A percentile compares a stretch with the other conserved stretches of the same genome.
phyloP scores from a whole-genome alignment of 2,797 vertebrate species.

The Chrysolophus pictus region DNA sequence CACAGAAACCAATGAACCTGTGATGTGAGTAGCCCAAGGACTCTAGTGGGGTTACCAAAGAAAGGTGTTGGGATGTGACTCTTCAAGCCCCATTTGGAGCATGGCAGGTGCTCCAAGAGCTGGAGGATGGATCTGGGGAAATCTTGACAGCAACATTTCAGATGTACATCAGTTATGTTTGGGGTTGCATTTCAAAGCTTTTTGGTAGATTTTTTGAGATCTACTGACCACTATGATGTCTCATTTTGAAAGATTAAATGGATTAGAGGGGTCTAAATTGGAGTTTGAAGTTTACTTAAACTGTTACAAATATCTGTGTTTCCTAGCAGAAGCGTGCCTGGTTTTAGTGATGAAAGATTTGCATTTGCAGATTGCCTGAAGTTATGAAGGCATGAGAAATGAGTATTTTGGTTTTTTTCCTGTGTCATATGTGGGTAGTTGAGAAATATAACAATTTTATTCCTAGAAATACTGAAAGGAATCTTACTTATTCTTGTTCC shows the following conservation, averaged over 20 bases:
- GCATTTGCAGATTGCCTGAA: not conserved
- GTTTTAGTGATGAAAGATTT: not conserved
- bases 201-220: not conserved
- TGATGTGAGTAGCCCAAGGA: not conserved
- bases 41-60: not conserved
- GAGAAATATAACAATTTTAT: not conserved
- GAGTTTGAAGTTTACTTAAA: not conserved
- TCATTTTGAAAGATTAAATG: not conserved
- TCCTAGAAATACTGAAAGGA: not conserved
- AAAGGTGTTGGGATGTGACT: not conserved
- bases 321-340: not conserved
- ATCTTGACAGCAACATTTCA: not conserved
- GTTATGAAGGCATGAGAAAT: not conserved
- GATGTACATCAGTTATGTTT: not conserved
- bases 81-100: not conserved
- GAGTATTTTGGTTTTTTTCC: not conserved
- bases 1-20: not conserved
- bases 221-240: not conserved
- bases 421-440: accelerated
- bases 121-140: not conserved
- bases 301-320: not conserved
- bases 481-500: not conserved
- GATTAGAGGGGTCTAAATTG: not conserved
- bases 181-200: not conserved
- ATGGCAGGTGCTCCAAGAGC: not conserved